Percentiles rank a stretch among this genome's conserved stretches.
Conservation (phyloP, 2,797 vertebrate genomes). For the Xenops minutus region DNA sequence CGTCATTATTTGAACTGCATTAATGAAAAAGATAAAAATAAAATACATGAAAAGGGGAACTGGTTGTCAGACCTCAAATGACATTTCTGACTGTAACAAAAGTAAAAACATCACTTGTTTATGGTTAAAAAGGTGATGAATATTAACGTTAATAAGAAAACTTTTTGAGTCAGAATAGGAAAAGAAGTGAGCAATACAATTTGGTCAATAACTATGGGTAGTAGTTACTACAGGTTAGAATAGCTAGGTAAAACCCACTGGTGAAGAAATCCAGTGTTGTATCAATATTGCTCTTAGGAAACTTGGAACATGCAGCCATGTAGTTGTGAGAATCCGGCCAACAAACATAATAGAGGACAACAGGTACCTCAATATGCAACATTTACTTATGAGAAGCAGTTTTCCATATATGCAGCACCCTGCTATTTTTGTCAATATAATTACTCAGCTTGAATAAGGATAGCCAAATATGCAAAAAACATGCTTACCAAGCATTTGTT, state of each 20-base stretch:
- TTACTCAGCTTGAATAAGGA: background rate
- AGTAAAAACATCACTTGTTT: background rate
- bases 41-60: background rate
- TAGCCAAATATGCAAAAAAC: background rate
- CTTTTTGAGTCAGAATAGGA: background rate
- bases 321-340: background rate
- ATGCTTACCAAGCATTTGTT: background rate
- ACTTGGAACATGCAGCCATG: background rate
- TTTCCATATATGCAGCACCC: background rate
- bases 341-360: background rate
- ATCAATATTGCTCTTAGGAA: background rate
- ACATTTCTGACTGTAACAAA: background rate
- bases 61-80: background rate
- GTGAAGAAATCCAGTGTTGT: background rate
- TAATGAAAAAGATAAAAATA: background rate
- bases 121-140: background rate
- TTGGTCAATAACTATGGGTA: background rate
- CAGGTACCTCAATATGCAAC: background rate
- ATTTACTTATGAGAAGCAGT: background rate
- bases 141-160: background rate
- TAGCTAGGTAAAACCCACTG: background rate
- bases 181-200: background rate
- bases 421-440: background rate
- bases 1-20: background rate
- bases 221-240: background rate